A percentile compares a stretch with the other conserved stretches of the same genome.
phyloP scores from a whole-genome alignment of 2,797 vertebrate species.

The Poeciliopsis infans region DNA sequence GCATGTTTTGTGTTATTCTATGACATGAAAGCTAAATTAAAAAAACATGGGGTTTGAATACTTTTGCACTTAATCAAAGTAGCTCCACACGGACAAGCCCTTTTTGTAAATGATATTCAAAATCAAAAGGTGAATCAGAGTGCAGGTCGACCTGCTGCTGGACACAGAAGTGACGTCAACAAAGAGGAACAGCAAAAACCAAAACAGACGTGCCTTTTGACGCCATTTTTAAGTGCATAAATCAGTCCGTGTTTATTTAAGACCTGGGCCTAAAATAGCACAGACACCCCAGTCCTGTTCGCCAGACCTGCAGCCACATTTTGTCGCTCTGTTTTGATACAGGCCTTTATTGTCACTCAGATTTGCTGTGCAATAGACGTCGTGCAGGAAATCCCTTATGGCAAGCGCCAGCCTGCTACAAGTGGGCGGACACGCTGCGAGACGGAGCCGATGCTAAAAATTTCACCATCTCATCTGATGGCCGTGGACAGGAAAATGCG shows the following conservation, averaged over 20 bases:
- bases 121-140: constrained; percentile 59
- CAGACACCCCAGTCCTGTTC: constrained; percentile 18
- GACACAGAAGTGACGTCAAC: constrained; percentile 36
- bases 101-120: constrained; percentile 70
- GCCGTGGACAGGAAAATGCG: constrained; percentile 76
- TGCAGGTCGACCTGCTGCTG: constrained; percentile 28
- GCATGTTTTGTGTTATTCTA: background rate
- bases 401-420: constrained; percentile 62
- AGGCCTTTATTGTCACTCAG: constrained; percentile 53
- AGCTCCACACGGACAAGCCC: constrained; percentile 34
- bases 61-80: constrained; percentile 61
- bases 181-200: constrained; percentile 4
- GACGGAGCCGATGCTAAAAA: constrained; percentile 68
- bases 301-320: constrained; percentile 19
- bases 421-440: constrained; percentile 69
- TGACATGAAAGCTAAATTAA: background rate
- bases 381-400: constrained; percentile 77
- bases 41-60: background rate
- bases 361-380: constrained; percentile 61
- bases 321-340: constrained; percentile 28
- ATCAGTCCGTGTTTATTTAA: constrained; percentile 9
- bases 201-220: constrained; percentile 1
- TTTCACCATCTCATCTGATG: constrained; percentile 75
- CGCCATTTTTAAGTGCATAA: constrained; percentile 6
- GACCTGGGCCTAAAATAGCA: constrained; percentile 20